Evolutionary conservation across 2,113 vertebrate genomes (phyloP).

Genomic region (Nicator chloris): DNA sequence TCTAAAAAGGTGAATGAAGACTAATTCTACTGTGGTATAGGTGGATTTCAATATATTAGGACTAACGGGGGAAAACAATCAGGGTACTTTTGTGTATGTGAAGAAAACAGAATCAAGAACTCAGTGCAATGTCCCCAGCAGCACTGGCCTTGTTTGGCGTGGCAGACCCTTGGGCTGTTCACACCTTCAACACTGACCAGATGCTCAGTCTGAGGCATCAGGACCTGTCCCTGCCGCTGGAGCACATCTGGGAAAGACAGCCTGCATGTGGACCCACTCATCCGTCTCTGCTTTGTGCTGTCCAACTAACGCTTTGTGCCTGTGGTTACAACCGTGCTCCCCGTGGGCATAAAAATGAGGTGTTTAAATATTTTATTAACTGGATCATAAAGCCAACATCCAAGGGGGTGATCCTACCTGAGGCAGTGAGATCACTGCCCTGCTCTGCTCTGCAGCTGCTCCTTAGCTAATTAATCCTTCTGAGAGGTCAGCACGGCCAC

Average conservation of each 20-base stretch:
- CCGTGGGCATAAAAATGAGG: not conserved
- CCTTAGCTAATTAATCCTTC: not conserved
- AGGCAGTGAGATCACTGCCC: not conserved
- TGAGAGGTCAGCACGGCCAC: not conserved
- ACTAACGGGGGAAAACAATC: not conserved
- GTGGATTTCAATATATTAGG: not conserved
- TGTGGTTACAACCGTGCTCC: not conserved
- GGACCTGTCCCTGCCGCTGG: not conserved
- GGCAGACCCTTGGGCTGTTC: not conserved
- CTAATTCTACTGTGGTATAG: not conserved
- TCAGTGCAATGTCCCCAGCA: not conserved
- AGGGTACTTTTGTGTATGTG: not conserved
- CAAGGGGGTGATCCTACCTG: not conserved
- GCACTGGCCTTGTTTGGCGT: not conserved
- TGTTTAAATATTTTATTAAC: constrained; percentile 42
- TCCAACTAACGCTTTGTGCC: not conserved
- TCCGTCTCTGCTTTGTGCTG: not conserved
- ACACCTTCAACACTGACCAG: not conserved
- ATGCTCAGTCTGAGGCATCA: not conserved
- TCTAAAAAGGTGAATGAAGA: not conserved
- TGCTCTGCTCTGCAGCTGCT: not conserved
- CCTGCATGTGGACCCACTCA: not conserved
- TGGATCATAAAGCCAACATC: not conserved
- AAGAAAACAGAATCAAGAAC: not conserved
- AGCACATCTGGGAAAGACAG: not conserved